Conservation (phyloP, 2,888 invertebrate genomes). For the Noctua janthina region DNA sequence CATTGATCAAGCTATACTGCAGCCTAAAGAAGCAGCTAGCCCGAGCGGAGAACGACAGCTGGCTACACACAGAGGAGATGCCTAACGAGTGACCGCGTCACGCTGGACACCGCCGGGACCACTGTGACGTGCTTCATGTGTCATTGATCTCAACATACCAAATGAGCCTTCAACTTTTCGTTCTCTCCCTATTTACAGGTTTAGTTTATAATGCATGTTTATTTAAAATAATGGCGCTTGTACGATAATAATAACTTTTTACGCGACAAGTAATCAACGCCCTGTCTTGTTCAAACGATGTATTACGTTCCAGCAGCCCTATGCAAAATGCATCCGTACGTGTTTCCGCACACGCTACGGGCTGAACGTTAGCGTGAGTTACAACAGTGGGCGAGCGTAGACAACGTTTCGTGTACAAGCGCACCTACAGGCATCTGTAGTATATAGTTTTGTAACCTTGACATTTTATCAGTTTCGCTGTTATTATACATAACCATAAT, state of each 20-base stretch:
- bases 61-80: constrained; percentile 88
- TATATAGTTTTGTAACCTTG: constrained; percentile 55
- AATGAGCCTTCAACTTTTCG: constrained; percentile 74
- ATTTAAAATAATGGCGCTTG: constrained; percentile 45
- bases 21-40: constrained; percentile 92
- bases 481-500: constrained; percentile 39
- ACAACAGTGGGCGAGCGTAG: neutral
- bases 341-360: no score
- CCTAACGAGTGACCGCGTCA: constrained; percentile 84
- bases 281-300: neutral
- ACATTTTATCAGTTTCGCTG: constrained; percentile 51
- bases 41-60: constrained; percentile 88
- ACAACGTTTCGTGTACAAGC: constrained; percentile 30
- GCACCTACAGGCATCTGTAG: constrained; percentile 44
- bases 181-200: constrained; percentile 63
- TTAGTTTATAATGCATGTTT: constrained; percentile 63
- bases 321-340: no score
- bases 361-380: no score
- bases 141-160: constrained; percentile 80
- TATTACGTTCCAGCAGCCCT: neutral
- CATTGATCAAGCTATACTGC: constrained; percentile 92
- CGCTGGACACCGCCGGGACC: constrained; percentile 55
- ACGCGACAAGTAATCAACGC: neutral
- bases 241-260: constrained; percentile 13
- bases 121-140: constrained; percentile 47